A percentile compares a stretch with the other conserved stretches of the same genome.
These are phyloP conservation scores for Drosophila birchii DNA, from an alignment of 2,888 invertebrate species.

Conservation along the genomic window DNA sequence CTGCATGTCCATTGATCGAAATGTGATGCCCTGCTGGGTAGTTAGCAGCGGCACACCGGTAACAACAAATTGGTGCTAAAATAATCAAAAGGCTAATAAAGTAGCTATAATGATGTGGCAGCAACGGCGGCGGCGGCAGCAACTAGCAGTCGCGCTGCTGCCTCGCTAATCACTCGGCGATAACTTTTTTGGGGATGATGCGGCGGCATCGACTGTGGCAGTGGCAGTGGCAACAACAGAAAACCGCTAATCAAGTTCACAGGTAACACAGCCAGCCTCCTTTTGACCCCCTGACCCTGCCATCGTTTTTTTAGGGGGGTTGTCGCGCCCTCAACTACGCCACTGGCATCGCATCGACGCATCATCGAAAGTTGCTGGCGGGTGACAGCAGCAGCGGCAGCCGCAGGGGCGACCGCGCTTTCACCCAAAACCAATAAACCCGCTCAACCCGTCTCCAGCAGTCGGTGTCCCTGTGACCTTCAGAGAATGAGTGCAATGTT, in stretches of 20 bases:
- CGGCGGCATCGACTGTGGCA: constrained; percentile 25
- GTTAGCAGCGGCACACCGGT: constrained; percentile 15
- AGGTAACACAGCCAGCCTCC: constrained; percentile 52
- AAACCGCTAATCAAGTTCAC: constrained; percentile 83
- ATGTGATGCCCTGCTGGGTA: constrained; percentile 6
- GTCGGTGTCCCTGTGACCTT: constrained; percentile 25
- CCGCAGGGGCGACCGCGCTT: constrained; percentile 23
- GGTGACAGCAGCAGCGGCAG: constrained; percentile 20
- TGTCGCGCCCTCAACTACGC: background rate
- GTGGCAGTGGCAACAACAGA: constrained; percentile 17
- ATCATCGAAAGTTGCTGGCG: constrained; percentile 35
- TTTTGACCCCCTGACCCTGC: constrained; percentile 2
- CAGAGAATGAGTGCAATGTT: constrained; percentile 14
- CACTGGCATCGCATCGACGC: constrained; percentile 27
- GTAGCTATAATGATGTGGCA: constrained; percentile 50
- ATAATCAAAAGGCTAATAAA: constrained; percentile 53
- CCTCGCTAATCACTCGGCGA: constrained; percentile 42
- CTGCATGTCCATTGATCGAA: too few relatives aligned
- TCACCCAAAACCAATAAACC: constrained; percentile 9
- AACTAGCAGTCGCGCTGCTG: constrained; percentile 39
- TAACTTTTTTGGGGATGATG: constrained; percentile 14
- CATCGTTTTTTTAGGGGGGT: too few relatives aligned
- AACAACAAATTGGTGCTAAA: constrained; percentile 47
- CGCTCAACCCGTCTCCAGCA: background rate
- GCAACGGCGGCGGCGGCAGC: constrained; percentile 33